Conservation (phyloP, 2,888 invertebrate species). For the Entomobrya proxima region DNA sequence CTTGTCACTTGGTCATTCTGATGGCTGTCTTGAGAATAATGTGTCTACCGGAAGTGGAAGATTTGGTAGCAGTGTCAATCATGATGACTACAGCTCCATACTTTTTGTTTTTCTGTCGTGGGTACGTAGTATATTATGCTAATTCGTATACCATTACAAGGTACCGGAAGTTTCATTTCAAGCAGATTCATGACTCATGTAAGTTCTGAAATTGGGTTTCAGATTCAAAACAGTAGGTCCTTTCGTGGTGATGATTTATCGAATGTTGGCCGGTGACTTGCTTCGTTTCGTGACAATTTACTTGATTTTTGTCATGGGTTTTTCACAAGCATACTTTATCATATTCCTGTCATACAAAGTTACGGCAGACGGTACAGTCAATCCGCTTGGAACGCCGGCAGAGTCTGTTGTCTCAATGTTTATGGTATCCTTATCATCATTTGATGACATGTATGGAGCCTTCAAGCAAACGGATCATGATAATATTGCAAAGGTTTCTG, state of each 20-base stretch:
- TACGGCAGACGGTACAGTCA: slow-evolving; percentile 79
- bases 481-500: slow-evolving; percentile 87
- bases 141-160: not conserved
- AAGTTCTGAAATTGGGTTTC: slow-evolving; percentile 76
- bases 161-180: not conserved
- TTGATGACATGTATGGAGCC: slow-evolving; percentile 94
- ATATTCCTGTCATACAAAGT: slow-evolving; percentile 93
- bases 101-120: slow-evolving; percentile 95
- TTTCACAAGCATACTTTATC: slow-evolving; percentile 96
- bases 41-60: slow-evolving; percentile 92
- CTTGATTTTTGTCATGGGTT: slow-evolving; percentile 96
- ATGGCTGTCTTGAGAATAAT: slow-evolving; percentile 88
- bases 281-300: slow-evolving; percentile 97
- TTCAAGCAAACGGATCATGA: slow-evolving; percentile 93
- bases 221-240: slow-evolving; percentile 99
- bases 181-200: not conserved
- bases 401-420: slow-evolving; percentile 99
- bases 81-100: slow-evolving; percentile 98
- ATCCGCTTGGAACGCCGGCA: slow-evolving; percentile 93
- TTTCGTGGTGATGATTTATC: slow-evolving; percentile 99
- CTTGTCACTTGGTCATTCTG: slow-evolving; percentile 91
- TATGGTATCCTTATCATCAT: slow-evolving; percentile 97
- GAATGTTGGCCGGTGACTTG: slow-evolving; percentile 98
- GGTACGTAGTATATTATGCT: slow-evolving; percentile 57
- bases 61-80: slow-evolving; percentile 92